A percentile compares a stretch with the other conserved stretches of the same genome.
These are phyloP conservation scores for Aphis craccivora DNA, from an alignment of 1,140 invertebrate genomes.

Conservation along the genomic window DNA sequence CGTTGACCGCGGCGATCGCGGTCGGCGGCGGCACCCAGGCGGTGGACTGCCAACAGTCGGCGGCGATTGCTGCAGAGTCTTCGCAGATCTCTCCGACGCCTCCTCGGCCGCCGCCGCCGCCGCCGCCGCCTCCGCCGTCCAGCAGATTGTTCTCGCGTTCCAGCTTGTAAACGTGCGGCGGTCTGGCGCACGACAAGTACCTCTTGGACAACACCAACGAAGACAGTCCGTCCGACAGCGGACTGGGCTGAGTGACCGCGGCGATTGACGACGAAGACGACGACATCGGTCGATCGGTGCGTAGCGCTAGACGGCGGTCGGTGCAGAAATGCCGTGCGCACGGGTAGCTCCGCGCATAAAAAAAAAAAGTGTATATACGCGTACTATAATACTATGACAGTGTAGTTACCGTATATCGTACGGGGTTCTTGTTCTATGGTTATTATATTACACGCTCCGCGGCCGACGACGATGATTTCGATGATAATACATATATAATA, in stretches of 20 bases:
- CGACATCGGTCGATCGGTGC: not conserved
- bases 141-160: slow-evolving; percentile 8
- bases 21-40: slow-evolving; percentile 6
- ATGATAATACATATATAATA: not conserved
- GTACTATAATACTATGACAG: too few relatives aligned
- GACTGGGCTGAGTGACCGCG: slow-evolving; percentile 1
- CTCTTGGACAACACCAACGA: slow-evolving; percentile 51
- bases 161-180: slow-evolving; percentile 40
- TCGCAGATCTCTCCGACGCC: not conserved
- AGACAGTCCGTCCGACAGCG: slow-evolving; percentile 47
- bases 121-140: too few relatives aligned
- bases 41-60: not conserved
- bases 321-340: slow-evolving; percentile 6
- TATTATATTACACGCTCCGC: not conserved
- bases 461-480: not conserved
- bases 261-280: not conserved
- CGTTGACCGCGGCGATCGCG: not conserved
- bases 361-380: too few relatives aligned
- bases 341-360: not conserved
- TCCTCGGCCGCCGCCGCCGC: not conserved
- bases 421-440: too few relatives aligned
- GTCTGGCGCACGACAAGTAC: slow-evolving; percentile 26
- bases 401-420: too few relatives aligned
- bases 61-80: not conserved
- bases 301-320: not conserved